Conservation (phyloP, 2,113 vertebrate species). For the Vulpes lagopus region DNA sequence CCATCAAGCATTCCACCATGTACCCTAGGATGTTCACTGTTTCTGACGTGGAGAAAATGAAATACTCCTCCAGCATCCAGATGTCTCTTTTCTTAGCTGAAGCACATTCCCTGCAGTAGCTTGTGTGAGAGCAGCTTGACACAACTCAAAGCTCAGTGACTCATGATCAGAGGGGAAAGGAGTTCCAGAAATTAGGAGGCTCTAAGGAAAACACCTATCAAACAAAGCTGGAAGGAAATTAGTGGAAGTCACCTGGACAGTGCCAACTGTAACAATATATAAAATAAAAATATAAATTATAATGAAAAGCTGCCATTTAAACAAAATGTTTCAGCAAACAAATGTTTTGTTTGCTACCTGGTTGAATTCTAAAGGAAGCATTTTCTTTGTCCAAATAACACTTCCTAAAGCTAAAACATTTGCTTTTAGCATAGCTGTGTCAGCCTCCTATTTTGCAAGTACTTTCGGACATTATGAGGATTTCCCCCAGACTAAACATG, state of each 20-base stretch:
- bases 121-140: neutral
- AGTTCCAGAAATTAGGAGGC: neutral
- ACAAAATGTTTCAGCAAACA: neutral
- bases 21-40: neutral
- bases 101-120: neutral
- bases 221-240: neutral
- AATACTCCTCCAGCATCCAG: neutral
- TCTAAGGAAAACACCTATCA: neutral
- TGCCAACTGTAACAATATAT: neutral
- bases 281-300: neutral
- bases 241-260: neutral
- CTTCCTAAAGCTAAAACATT: neutral
- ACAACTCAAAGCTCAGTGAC: neutral
- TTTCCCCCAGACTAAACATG: neutral
- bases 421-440: neutral
- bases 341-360: neutral
- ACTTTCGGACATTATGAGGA: neutral
- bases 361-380: neutral
- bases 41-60: neutral
- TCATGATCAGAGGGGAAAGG: neutral
- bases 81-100: neutral
- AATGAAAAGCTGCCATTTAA: neutral
- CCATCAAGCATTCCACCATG: accelerated
- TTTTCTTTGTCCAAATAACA: neutral
- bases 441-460: neutral